phyloP scores from a whole-genome alignment of 2,888 invertebrate species.

The Iphiclides podalirius region DNA sequence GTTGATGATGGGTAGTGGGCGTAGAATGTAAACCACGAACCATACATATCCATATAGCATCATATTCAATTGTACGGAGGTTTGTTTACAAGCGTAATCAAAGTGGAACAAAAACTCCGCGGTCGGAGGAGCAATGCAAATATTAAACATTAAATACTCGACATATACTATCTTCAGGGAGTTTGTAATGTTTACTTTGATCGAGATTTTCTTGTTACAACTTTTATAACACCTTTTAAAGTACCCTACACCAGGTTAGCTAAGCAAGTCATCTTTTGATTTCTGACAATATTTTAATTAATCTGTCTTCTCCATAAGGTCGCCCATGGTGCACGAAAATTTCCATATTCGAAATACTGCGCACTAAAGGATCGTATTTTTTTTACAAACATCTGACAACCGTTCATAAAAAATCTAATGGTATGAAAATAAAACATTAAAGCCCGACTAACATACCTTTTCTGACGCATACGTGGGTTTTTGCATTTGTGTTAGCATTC shows the following conservation, averaged over 20 bases:
- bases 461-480: conserved; percentile 15
- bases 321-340: too few species aligned
- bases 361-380: neutral
- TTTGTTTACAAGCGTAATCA: conserved; percentile 14
- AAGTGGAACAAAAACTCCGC: conserved; percentile 13
- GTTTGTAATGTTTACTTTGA: conserved; percentile 1
- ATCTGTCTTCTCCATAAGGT: too few species aligned
- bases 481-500: conserved; percentile 4
- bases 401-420: neutral
- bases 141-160: conserved; percentile 12
- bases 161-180: neutral
- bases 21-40: too few species aligned
- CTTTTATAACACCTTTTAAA: too few species aligned
- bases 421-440: conserved; percentile 4
- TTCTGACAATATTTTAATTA: too few species aligned
- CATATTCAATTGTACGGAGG: neutral
- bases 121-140: conserved; percentile 6
- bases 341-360: too few species aligned
- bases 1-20: too few species aligned
- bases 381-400: neutral
- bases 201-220: too few species aligned
- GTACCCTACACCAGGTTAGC: too few species aligned
- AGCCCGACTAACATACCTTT: conserved; percentile 1
- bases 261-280: too few species aligned
- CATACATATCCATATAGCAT: too few species aligned